Evolutionary conservation across 2,797 vertebrate species (phyloP), one percentile per base, ranked within the genome.

Genomic region (Oreortyx pictus): DNA sequence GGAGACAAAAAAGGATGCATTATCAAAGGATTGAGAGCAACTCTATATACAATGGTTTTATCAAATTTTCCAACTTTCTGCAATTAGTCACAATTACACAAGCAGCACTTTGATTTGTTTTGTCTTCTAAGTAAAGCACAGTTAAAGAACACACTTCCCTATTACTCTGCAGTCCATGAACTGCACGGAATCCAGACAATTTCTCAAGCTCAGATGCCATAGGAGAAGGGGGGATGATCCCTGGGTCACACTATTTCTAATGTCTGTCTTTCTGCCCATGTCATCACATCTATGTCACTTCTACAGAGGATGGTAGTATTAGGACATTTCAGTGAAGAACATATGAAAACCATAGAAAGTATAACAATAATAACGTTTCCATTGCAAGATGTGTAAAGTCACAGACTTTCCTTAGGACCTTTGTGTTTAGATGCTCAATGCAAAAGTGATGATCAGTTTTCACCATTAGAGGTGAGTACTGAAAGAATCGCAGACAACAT

Each of bases 161-260:
- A 83, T 92, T 71, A 86, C 75, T 91, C 37, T 82, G 67, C 86
- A 91, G 39, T 44, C 50, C 80, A 33, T 24, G 67, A 41, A 91
- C 46, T 77, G 54, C 46, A 62, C 92, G 56, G 66, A 88, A 94
- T 93, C 25, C 43, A 41, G 86, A 67, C 54, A 73, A 90, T 89
- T 93, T 94, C 90, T 86, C 49, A 90, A 91, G n/a, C 41, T 78
- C 71, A 73, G 67, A 92, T 61, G 52, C 64, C 57, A 79, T 17
- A 79, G 67, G 44, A 77, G 76, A 52, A 71, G 64, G 20, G 50
- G 19, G 39, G 93, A 93, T 75, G 67, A 90, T 86, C 76, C 37
- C 66, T 82, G 43, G 39, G 73, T 73, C 68, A 87, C 35, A 49
- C 68, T 94, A 82, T 92, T 95, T 96, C 94, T 91, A 94, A 86